Evolutionary conservation across 2,113 vertebrate genomes (phyloP).

Genomic region (Seriola quinqueradiata): DNA sequence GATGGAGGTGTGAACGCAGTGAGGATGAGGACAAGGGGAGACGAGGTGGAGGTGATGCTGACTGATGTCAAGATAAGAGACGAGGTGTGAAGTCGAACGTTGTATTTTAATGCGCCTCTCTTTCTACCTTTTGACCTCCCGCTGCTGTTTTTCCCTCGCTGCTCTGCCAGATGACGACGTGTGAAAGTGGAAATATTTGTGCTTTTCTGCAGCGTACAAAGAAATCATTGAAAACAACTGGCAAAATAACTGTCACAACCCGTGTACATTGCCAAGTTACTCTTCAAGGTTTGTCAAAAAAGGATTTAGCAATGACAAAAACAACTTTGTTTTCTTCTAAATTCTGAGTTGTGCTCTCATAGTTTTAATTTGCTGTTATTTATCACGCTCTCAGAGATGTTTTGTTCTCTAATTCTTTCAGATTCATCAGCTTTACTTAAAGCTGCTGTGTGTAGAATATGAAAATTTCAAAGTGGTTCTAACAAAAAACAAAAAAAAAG

Average conservation of each 20-base stretch:
- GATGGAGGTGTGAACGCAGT: neutral
- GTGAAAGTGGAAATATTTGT: neutral
- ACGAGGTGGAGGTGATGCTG: neutral
- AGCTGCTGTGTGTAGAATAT: neutral
- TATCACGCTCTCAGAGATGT: neutral
- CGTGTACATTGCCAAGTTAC: too few species aligned
- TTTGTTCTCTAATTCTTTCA: neutral
- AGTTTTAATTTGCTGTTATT: neutral
- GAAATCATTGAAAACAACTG: too few species aligned
- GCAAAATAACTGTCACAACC: too few species aligned
- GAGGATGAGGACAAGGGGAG: neutral
- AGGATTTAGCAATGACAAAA: too few species aligned
- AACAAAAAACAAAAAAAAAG: neutral
- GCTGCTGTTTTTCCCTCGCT: too few species aligned
- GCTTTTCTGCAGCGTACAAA: too few species aligned
- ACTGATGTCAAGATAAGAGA: neutral
- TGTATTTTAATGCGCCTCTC: too few species aligned
- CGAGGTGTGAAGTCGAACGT: neutral
- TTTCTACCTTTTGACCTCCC: neutral
- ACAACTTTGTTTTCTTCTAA: too few species aligned
- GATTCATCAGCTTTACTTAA: too few species aligned
- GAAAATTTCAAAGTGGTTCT: neutral
- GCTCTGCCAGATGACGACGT: too few species aligned
- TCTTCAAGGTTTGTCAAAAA: too few species aligned
- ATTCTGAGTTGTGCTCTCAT: too few species aligned